Base-by-base conservation (phyloP, 2,113 vertebrate species). In the Labrus mixtus region DNA sequence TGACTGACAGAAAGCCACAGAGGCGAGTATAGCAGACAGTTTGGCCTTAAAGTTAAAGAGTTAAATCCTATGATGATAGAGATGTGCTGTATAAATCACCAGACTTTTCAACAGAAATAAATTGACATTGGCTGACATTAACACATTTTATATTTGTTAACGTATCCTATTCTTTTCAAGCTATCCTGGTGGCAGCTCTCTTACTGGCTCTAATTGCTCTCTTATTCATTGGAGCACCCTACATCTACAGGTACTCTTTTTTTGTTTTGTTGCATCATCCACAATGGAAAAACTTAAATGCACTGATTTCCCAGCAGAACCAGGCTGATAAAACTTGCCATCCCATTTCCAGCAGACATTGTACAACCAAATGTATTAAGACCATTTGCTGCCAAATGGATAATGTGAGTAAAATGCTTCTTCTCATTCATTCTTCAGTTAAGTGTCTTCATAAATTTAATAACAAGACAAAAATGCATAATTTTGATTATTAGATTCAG, bases 181-280 rank as follows among this genome's bases (percentile, higher is more conserved):
- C 95, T 50, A 75, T 95, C 46, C 48, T 94, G 77, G 93, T 82
- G 48, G 89, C 87, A 20, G 81, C 87, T 59, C 84, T 93, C 22
- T 17, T 90, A 37, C 79, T 95, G 73, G 76, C 86, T 19, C 3
- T 88, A 20, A 68, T 86, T 0, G 36, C 85, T 51, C 76, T 92
- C 11, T 29, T 91, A 17, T 86, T 70, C 41, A 67, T 81, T 3
- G 76, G 72, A 55, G 58, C 64, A 5, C 93, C 91, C 23, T 85
- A 76, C 83, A 56, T 93, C 45, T 85, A 76, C 89, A 94, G 93
- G 94, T 94, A 91, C 71, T 6, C 12, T 55, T 7, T 61, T 68
- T 71, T 65, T 60, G 9, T 68, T 71, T 65, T 60, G 9, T 60
- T 15, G 41, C 25, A 66, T 76, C 66, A 58, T 45, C 25, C 53